Base-by-base conservation (phyloP, 1,140 invertebrate species). In the Ips typographus region DNA sequence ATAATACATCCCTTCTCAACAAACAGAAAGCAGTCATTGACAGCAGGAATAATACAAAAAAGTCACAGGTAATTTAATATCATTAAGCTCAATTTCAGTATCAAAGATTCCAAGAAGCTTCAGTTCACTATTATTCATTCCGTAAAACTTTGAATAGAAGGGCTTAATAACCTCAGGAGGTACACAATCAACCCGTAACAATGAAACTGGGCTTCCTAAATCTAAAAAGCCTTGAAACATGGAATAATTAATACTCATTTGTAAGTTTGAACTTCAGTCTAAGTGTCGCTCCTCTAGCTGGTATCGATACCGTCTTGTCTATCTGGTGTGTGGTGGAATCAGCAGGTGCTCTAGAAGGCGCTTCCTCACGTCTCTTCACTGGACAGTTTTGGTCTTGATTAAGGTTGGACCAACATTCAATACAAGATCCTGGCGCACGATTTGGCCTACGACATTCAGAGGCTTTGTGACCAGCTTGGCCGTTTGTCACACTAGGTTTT, bases 201-300 rank as follows among this genome's bases (percentile, higher is more conserved):
- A 55, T 55, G 52, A 55, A 55, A 55, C 52, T 4, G 43, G 52
- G 52, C 52, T 55, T 8, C 52, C 52, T 37, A 37, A 55, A 55
- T 55, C 52, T 8, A 55, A 37, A 36, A 55, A 55, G 4, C 5
- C 52, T 5, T 37, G 4, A 36, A 55, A 55, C 4, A 4, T 55
- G 36, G 4, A n/a, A n/a, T n/a, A n/a, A n/a, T n/a, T n/a, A 37
- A 37, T 55, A 55, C 52, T 55, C 36, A 37, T 55, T 36, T 55
- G 52, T 4, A 5, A 3, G 4, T 6, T 36, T 3, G 36, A 55
- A 55, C 4, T 4, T 4, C 4, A 55, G 4, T 6, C 22, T 36
- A 37, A 55, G 5, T 36, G 52, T 5, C 4, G 36, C 6, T 4
- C 22, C 36, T 6, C 52, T 6, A 4, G 52, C 52, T 6, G 52